phyloP scores from a whole-genome alignment of 1,140 invertebrate species.

The Samia ricini region DNA sequence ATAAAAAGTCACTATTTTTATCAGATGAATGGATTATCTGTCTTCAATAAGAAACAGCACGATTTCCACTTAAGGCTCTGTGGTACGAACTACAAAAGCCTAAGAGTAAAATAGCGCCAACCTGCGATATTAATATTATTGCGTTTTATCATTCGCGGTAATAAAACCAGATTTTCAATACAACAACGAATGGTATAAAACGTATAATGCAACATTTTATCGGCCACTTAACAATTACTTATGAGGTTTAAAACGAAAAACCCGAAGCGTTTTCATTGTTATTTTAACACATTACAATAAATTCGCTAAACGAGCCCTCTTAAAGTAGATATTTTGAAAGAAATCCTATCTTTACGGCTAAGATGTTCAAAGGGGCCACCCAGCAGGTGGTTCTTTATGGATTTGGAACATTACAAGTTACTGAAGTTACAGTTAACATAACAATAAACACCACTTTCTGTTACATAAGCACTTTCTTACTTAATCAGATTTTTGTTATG shows the following conservation, averaged over 20 bases:
- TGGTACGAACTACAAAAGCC: neutral
- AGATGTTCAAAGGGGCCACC: neutral
- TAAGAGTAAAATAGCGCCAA: neutral
- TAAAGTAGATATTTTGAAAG: neutral
- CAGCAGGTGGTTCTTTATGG: neutral
- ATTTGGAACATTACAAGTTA: neutral
- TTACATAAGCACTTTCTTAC: neutral
- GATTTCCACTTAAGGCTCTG: neutral
- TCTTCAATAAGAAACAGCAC: neutral
- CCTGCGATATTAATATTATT: neutral
- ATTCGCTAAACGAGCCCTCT: neutral
- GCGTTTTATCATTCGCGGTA: neutral
- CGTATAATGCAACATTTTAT: neutral
- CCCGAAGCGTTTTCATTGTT: neutral
- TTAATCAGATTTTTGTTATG: neutral
- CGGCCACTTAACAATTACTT: neutral
- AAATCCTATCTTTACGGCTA: neutral
- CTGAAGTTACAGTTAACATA: neutral
- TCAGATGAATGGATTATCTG: neutral
- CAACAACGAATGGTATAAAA: neutral
- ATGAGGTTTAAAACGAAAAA: neutral
- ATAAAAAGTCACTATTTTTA: neutral
- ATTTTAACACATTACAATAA: slow-evolving; percentile 1
- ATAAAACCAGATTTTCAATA: neutral
- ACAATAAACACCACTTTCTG: neutral